These are phyloP conservation scores for Gymnorhina tibicen DNA, from an alignment of 2,113 vertebrate species.

Conservation along the genomic window DNA sequence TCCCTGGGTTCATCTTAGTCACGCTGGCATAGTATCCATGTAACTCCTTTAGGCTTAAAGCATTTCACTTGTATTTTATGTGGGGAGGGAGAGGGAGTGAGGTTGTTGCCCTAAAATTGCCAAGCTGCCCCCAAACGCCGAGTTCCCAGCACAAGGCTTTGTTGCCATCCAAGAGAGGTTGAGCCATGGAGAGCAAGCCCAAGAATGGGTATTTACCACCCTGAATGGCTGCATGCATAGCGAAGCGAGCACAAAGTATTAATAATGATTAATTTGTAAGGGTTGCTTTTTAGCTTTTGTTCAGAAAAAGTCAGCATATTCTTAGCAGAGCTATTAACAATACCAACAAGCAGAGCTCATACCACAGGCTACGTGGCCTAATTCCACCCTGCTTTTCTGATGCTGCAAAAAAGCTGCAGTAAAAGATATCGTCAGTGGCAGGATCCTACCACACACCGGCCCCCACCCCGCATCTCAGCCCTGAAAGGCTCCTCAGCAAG, in stretches of 20 bases:
- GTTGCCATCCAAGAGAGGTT: background rate
- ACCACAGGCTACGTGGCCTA: slow-evolving; percentile 29
- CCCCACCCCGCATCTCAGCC: background rate
- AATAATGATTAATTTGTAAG: slow-evolving; percentile 23
- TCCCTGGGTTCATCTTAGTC: background rate
- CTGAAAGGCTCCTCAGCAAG: background rate
- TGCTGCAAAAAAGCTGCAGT: slow-evolving; percentile 8
- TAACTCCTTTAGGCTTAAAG: background rate
- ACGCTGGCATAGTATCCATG: background rate
- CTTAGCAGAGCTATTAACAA: background rate
- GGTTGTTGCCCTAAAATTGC: background rate
- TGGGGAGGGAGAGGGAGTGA: background rate
- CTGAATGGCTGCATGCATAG: background rate
- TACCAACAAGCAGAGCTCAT: background rate
- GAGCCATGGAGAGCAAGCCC: background rate
- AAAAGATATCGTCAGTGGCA: background rate
- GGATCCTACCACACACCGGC: background rate
- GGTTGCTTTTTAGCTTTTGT: slow-evolving; percentile 13
- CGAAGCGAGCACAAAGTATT: background rate
- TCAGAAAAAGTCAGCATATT: slow-evolving; percentile 29
- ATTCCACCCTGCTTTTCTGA: slow-evolving; percentile 32
- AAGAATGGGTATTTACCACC: background rate
- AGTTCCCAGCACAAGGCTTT: background rate
- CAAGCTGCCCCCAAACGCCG: background rate
- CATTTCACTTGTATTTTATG: background rate